Base-by-base conservation (phyloP, 2,888 invertebrate species). In the Rhodophaea formosa region DNA sequence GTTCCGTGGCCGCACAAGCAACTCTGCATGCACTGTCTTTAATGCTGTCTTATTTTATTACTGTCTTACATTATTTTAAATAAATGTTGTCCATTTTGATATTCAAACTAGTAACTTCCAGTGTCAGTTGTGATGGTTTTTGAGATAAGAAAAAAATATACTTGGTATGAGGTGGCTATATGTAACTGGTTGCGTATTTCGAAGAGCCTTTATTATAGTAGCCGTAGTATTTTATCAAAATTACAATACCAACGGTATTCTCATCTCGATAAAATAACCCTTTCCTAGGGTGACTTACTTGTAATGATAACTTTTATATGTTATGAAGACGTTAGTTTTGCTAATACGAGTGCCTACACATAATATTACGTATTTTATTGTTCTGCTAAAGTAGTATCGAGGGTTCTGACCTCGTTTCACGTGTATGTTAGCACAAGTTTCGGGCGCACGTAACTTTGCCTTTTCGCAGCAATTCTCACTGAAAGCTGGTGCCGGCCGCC, bases 401-500 rank as follows among this genome's bases (percentile, higher is more conserved):
- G 71, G 63, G 65, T 68, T 60, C 69, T 72, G 74, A 77, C 77
- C 79, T 77, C 72, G 64, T 77, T 78, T 70, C 63, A 67, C 71
- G 73, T 71, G 74, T 64, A 62, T 77, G 73, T 79, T 74, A 70
- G 68, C 70, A 70, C 68, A 74, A 79, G 79, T 80, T 80, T 74
- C 73, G 63, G 73, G 73, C 69, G 69, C 72, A 74, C 75, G 75
- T 82, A 81, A 83, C 79, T 82, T 80, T 77, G 76, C 77, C 80
- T 79, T 81, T 79, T 79, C 76, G 74, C 69, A 76, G 74, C 74
- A 73, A 79, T 81, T 77, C 76, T 72, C 74, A 70, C 70, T 74
- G 75, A 81, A 79, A 79, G 77, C 76, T 65, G 72, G 72, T 69
- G 71, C 74, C 77, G 77, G 72, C 70, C 75, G 72, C 68, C 66